Conservation (phyloP, 2,888 invertebrate species). For the Trissoscelio sp. region DNA sequence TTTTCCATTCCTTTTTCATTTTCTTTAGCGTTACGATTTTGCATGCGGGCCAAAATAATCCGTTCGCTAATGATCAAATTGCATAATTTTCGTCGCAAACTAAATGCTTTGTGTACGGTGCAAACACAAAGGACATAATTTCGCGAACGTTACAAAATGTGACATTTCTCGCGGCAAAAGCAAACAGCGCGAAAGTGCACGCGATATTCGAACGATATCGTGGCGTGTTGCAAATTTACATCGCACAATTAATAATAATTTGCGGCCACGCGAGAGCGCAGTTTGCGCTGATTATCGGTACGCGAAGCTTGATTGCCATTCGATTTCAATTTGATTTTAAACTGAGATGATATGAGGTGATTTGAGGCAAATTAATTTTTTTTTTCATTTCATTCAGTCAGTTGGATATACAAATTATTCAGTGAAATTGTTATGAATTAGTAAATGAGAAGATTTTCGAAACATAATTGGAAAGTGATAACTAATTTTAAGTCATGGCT, state of each 20-base stretch:
- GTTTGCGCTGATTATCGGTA: not conserved
- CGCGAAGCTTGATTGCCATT: not conserved
- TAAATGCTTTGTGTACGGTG: slow-evolving; percentile 40
- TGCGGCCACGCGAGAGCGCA: slow-evolving; percentile 7
- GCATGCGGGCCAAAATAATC: slow-evolving; percentile 40
- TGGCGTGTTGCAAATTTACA: slow-evolving; percentile 27
- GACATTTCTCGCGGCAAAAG: slow-evolving; percentile 27
- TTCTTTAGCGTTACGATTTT: not conserved
- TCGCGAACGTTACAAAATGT: slow-evolving; percentile 43
- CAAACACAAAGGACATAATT: slow-evolving; percentile 61
- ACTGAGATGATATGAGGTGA: no score
- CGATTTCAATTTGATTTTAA: no score
- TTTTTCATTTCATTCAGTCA: no score
- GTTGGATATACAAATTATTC: no score
- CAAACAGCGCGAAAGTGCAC: slow-evolving; percentile 37
- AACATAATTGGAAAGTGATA: no score
- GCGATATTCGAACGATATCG: slow-evolving; percentile 42
- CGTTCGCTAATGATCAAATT: slow-evolving; percentile 48
- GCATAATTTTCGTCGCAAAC: slow-evolving; percentile 42
- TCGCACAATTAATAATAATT: slow-evolving; percentile 52
- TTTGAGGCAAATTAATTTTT: no score
- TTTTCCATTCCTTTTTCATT: not conserved
- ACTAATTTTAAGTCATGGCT: no score
- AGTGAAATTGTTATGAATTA: no score
- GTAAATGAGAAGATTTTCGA: no score